phyloP scores from a whole-genome alignment of 2,113 vertebrate genomes.

The Panthera uncia region DNA sequence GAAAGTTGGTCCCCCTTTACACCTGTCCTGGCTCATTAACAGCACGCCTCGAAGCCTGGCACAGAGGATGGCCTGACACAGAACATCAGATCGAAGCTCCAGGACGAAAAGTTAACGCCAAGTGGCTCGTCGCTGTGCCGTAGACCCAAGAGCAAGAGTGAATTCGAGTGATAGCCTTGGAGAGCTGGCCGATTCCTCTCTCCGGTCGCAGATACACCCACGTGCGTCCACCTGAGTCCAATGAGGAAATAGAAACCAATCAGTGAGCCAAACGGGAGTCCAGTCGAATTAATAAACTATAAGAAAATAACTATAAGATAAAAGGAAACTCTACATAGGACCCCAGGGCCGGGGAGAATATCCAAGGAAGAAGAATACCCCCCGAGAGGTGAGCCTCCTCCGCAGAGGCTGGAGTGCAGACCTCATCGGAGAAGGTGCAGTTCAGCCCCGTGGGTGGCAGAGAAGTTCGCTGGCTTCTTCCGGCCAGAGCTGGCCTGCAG shows the following conservation, averaged over 20 bases:
- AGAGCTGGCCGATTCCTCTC: neutral
- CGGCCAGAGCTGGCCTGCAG: neutral
- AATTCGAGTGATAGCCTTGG: neutral
- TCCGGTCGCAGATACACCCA: neutral
- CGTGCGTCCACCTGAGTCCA: neutral
- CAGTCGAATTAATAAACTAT: neutral
- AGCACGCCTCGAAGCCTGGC: neutral
- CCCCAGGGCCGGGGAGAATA: neutral
- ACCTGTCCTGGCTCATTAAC: neutral
- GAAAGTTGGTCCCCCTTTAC: neutral
- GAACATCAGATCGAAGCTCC: neutral
- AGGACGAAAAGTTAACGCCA: no score
- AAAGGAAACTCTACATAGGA: neutral
- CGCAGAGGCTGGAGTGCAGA: neutral
- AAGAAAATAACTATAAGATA: neutral
- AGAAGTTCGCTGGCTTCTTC: neutral
- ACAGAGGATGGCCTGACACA: neutral
- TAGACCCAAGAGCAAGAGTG: neutral
- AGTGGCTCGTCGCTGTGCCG: neutral
- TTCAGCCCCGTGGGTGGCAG: neutral
- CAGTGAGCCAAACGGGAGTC: neutral
- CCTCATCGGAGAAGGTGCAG: neutral
- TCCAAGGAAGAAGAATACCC: neutral
- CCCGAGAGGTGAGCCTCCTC: neutral
- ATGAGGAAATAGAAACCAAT: neutral